Base-by-base conservation (phyloP, 2,797 vertebrate genomes). In the Ceryle rudis region DNA sequence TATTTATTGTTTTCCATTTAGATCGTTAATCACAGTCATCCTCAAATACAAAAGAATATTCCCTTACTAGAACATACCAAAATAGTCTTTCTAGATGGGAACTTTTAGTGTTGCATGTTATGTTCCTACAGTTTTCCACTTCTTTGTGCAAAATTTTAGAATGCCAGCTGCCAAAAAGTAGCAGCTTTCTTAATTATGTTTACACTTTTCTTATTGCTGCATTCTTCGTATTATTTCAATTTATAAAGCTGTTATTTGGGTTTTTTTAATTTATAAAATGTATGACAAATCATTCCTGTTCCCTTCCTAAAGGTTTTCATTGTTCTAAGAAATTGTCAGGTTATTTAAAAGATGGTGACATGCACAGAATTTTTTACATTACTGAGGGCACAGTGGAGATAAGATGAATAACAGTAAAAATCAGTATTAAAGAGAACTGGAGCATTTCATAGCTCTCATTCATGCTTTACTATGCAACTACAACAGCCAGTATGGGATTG, bases 311-410 rank as follows among this genome's bases (percentile, higher is more conserved):
- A 89, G 28, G 9, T 58, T 97, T 95, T 94, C 93, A 96, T 91
- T 96, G 70, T 92, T 88, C 66, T 81, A 72, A 95, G 72, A 95
- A 95, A 93, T n/a, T 89, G 83, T 94, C 65, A 84, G 46, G 9
- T 2, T 31, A 44, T 77, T 89, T 69, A 5, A 69, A 77, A 91
- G 60, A 66, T 70, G 57, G 90, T 82, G n/a, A 33, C 42, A 95
- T 54, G 70, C 39, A 75, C 17, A 82, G 77, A 95, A 91, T 95
- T 95, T 93, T 93, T 96, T 84, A 42, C 79, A 70, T 20, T 25
- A 35, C 31, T 64, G 77, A 90, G 25, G 23, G 47, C 62, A 84
- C 55, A 79, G 67, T 79, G 65, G 81, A 89, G 37, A 87, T 39
- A 94, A 94, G 22, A 25, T 66, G 82, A 85, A 78, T 80, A 95